Conservation (phyloP, 2,888 invertebrate genomes). For the Eumacrocentrus americanus region DNA sequence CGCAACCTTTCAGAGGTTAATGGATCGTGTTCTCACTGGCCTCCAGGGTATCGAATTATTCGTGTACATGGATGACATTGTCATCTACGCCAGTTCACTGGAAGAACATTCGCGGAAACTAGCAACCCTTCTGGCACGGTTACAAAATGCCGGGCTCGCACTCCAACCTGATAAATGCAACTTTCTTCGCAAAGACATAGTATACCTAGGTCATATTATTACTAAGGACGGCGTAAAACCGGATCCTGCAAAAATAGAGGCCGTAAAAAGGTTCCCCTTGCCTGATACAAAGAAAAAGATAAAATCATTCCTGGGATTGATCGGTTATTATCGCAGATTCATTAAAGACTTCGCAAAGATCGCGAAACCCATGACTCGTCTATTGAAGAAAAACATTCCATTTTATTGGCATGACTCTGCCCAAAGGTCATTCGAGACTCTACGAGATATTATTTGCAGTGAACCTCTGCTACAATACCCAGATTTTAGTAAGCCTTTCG, state of each 20-base stretch:
- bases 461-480: conserved; percentile 36
- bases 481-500: conserved; percentile 32
- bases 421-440: conserved; percentile 11
- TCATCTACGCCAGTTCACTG: conserved; percentile 27
- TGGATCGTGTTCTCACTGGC: conserved; percentile 1
- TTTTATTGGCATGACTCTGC: conserved; percentile 8
- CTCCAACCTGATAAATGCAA: conserved; percentile 34
- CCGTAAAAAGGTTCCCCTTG: conserved; percentile 34
- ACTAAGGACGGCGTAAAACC: conserved; percentile 35
- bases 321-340: no score
- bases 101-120: conserved; percentile 30
- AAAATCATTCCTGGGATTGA: no score
- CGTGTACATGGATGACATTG: no score
- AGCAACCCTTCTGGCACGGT: conserved; percentile 20
- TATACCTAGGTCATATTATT: conserved; percentile 35
- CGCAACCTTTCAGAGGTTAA: conserved; percentile 19
- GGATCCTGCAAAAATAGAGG: conserved; percentile 34
- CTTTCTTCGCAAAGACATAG: conserved; percentile 30
- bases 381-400: conserved; percentile 26
- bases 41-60: no score
- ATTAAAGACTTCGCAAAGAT: conserved; percentile 15
- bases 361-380: conserved; percentile 24
- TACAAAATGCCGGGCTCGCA: conserved; percentile 29
- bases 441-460: conserved; percentile 5
- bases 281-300: conserved; percentile 35